These are phyloP conservation scores for Vireo griseus DNA, from an alignment of 2,797 vertebrate genomes.

Conservation along the genomic window DNA sequence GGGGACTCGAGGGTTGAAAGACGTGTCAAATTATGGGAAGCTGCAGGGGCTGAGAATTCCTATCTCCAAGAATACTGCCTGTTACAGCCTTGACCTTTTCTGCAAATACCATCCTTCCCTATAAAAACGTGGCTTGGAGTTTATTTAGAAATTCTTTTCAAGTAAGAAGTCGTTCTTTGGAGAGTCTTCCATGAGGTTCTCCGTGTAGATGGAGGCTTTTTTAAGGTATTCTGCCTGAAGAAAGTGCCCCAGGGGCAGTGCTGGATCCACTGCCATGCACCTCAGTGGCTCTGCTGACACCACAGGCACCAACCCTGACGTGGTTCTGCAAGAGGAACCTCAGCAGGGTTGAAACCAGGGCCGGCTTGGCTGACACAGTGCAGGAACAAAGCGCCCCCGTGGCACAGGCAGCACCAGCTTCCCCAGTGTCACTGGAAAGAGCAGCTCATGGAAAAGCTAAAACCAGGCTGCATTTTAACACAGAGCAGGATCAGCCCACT, in stretches of 20 bases:
- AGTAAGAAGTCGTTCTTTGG: background rate
- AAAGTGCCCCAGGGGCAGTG: background rate
- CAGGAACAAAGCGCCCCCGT: background rate
- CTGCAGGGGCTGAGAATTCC: conserved; percentile 45
- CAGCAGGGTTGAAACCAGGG: background rate
- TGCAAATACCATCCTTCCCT: conserved; percentile 51
- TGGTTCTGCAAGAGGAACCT: background rate
- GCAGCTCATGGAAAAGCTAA: background rate
- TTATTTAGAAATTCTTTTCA: conserved; percentile 42
- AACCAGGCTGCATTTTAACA: background rate
- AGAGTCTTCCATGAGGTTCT: background rate
- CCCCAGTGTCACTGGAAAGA: background rate
- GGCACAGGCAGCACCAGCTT: background rate
- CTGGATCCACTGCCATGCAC: accelerated
- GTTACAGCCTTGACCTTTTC: conserved; percentile 52
- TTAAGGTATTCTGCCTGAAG: background rate
- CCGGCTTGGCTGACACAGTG: background rate
- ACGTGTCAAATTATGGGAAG: conserved; percentile 50
- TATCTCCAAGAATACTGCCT: conserved; percentile 27
- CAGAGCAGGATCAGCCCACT: background rate
- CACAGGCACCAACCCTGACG: background rate
- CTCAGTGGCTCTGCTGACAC: background rate
- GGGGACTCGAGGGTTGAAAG: conserved; percentile 25
- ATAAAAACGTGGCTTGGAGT: conserved; percentile 43
- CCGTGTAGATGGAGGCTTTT: background rate